These are phyloP conservation scores for Zapornia atra DNA, from an alignment of 2,113 vertebrate genomes.

Conservation along the genomic window DNA sequence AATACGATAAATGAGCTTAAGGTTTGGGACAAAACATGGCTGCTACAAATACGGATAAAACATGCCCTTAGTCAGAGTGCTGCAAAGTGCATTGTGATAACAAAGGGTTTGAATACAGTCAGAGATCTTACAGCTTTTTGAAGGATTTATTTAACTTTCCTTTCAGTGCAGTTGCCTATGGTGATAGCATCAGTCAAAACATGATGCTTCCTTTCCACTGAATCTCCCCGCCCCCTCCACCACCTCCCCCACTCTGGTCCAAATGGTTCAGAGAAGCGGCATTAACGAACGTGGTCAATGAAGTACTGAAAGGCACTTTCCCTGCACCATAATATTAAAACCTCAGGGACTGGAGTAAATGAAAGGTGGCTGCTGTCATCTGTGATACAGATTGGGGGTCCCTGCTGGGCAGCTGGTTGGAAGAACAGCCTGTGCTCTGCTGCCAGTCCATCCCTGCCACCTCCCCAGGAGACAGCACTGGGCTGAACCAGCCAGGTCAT, in stretches of 20 bases:
- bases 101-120: background rate
- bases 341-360: background rate
- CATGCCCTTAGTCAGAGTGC: background rate
- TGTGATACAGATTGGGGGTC: background rate
- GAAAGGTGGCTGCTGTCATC: rapidly evolving
- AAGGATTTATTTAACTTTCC: background rate
- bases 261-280: background rate
- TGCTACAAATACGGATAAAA: background rate
- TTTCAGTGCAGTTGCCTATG: background rate
- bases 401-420: background rate
- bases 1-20: background rate
- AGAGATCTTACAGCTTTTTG: background rate
- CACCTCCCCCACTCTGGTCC: background rate
- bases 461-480: background rate
- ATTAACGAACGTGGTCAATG: background rate
- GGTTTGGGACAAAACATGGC: background rate
- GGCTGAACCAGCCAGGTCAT: background rate
- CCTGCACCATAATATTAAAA: background rate
- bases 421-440: background rate
- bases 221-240: background rate
- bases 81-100: background rate
- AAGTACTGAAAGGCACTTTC: background rate
- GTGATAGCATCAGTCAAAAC: background rate
- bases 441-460: background rate
- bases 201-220: background rate